Conservation (phyloP, 2,888 invertebrate species). For the Mesorhabditis sp. region DNA sequence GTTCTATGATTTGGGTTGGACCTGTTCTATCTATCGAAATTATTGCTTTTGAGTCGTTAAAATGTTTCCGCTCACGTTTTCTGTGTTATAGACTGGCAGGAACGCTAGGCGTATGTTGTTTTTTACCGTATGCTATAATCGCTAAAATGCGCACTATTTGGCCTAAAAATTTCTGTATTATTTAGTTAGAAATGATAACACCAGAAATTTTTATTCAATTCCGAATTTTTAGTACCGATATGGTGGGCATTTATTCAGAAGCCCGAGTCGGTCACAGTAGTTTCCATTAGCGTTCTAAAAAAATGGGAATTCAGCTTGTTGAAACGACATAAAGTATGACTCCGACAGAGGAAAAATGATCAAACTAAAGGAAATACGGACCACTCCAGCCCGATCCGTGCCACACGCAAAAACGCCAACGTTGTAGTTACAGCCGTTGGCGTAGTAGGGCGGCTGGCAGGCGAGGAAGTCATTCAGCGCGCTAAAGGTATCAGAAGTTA, state of each 20-base stretch:
- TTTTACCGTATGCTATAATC: no score
- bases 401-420: slow-evolving; percentile 6
- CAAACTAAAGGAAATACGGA: background rate
- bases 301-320: background rate
- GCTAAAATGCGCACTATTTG: no score
- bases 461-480: background rate
- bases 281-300: background rate
- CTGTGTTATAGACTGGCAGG: no score
- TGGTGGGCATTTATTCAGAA: background rate
- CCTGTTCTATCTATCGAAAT: no score
- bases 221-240: background rate
- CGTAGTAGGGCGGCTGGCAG: slow-evolving; percentile 4
- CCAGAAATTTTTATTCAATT: no score
- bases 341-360: background rate
- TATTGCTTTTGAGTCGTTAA: no score
- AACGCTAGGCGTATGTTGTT: no score
- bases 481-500: background rate
- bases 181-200: no score
- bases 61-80: no score
- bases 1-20: no score
- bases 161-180: no score
- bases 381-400: slow-evolving; percentile 2
- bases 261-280: background rate
- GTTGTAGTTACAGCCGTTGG: background rate
- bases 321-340: background rate